Evolutionary conservation across 2,797 vertebrate species (phyloP), one percentile per base, ranked within the genome.

Genomic region (Phataginus tetradactyla): DNA sequence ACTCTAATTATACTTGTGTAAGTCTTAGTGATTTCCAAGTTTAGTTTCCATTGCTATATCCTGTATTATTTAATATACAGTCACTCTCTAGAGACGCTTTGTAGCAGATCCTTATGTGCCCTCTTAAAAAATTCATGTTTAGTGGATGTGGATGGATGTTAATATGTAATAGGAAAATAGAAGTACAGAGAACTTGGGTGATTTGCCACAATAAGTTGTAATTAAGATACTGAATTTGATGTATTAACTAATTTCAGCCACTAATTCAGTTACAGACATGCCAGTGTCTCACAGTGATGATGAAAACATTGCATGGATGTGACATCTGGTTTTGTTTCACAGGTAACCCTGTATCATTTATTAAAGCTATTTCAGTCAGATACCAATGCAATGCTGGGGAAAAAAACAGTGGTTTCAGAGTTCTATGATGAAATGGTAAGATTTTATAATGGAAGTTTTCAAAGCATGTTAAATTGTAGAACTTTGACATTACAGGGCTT

Each of bases 371-470:
- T 99, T 97, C 99, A 99, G 97, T 99, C 99, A 0, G 99, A 99
- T 96, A 99, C 99, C 97, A 99, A 99, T 95, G 99, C 99, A 87
- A 99, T 99, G 99, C 92, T 99, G 97, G 99, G 99, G 10, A 99
- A 99, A 98, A 99, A 99, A 96, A 99, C 99, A 0, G 99, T 99
- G 11, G 99, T 99, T 93, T 99, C 99, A 53, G 99, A 99, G 97
- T 99, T 99, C 98, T 99, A 99, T 95, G 99, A 99, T 97, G 99
- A 99, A 98, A 99, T 99, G 99, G 99, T 99, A 98, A 55, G 34
- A 39, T 96, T 53, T 94, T 90, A 23, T 77, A 25, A 11, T 61
- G 11, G 86, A 10, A 88, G 3, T 88, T 81, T 96, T 92, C 13
- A 95, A 90, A 91, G 12, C 37, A 81, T 96, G 90, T 97, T 95